Evolutionary conservation across 2,888 invertebrate genomes (phyloP), one percentile per base, ranked within the genome.

Genomic region (Plebejus argus): DNA sequence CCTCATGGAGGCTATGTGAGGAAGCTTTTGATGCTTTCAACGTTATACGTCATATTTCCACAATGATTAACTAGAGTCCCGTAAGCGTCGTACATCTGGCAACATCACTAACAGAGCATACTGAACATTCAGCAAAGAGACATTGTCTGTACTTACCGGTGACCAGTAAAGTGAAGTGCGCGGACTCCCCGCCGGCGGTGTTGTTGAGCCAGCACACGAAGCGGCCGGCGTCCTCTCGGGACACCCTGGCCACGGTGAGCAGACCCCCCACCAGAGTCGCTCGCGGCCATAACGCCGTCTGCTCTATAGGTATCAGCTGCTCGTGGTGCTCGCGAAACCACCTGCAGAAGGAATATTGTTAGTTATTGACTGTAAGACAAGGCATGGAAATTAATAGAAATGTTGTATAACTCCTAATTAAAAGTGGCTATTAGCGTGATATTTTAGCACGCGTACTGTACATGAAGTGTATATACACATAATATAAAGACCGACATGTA

Each of bases 121-220:
- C 18, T 53, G 53, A 53, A 53, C 53, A 3, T 4, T 1, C 5
- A 53, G 53, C 53, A 53, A 53, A 53, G 53, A 53, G 12, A 18
- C 53, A 53, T 53, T 0, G 18, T 18, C 53, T 53, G 5, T 53
- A 39, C 88, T 90, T 89, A 97, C 97, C 96, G 89, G 97, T 97
- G 79, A 98, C 97, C 82, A 96, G 96, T 80, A 98, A 94, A 23
- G 96, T 96, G 83, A 97, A 96, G 85, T 97, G 96, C 72, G 97
- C 96, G 70, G 96, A 96, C 87, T 97, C 97, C 85, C 96, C 97
- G 39, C 98, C 98, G 2, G 97, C 97, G 8, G 97, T 97, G 89
- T 98, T 99, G 92, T 98, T 98, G 78, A 98, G 97, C 95, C 97
- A 97, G 91, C 99, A 99, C 78, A 97, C 95, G 92, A 98, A 98